phyloP scores from a whole-genome alignment of 2,113 vertebrate genomes.

The Pygoscelis adeliae region DNA sequence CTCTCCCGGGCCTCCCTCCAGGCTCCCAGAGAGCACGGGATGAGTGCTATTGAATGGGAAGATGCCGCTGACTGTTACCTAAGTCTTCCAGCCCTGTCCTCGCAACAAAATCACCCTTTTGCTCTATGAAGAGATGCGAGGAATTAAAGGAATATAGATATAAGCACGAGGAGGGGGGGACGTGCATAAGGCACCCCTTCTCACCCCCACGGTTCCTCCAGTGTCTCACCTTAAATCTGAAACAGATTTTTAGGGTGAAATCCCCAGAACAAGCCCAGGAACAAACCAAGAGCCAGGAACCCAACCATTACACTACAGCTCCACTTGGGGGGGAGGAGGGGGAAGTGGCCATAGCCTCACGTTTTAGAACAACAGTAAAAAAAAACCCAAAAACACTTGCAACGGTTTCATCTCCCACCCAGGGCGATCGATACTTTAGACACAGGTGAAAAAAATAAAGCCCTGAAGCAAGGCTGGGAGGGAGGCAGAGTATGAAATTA shows the following conservation, averaged over 20 bases:
- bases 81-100: neutral
- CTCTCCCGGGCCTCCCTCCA: neutral
- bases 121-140: neutral
- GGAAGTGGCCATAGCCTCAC: neutral
- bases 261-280: neutral
- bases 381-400: neutral
- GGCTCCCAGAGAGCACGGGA: neutral
- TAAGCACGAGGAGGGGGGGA: fast-evolving
- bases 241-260: neutral
- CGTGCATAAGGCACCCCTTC: neutral
- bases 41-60: neutral
- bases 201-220: neutral
- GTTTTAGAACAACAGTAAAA: neutral
- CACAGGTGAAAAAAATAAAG: neutral
- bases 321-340: neutral
- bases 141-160: neutral
- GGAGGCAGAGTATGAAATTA: neutral
- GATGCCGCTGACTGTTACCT: neutral
- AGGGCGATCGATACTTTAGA: neutral
- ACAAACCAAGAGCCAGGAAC: neutral
- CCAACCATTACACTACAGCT: neutral
- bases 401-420: neutral
- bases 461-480: neutral
- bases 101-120: neutral
- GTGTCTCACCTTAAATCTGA: neutral